Base-by-base conservation (phyloP, 2,113 vertebrate species). In the Picathartes gymnocephalus region DNA sequence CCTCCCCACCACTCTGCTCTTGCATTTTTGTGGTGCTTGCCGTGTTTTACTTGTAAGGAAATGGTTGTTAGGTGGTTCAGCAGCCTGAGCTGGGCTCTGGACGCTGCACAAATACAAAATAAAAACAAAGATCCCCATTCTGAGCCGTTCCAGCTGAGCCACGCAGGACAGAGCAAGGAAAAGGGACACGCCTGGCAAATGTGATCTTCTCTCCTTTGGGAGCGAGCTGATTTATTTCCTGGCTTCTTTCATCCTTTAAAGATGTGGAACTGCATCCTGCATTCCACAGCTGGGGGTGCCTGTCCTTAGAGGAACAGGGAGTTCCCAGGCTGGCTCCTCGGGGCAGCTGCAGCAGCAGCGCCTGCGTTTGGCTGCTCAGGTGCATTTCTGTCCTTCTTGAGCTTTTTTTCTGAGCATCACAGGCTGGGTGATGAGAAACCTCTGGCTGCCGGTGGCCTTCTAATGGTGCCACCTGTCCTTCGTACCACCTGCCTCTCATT, bases 281-380 rank as follows among this genome's bases (percentile, higher is more conserved):
- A 28, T 0, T 54, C 54, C 65, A 1, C 47, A 31, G 39, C 3
- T 5, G 28, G 70, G 61, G 14, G 1, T 54, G 42, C 24, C 81
- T 22, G 6, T 62, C 0, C 2, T 16, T 15, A 1, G 20, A 12
- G 30, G 17, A 30, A 24, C 5, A 1, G 7, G 48, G 74, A 7
- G 8, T 48, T 6, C 0, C 18, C 28, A 27, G 73, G n/a, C 54
- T 15, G 13, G 2, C 44, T 37, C 57, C 4, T 7, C 0, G 0
- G 56, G 78, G 31, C 74, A 71, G 23, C 2, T 0, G 1, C 22
- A 13, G 78, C 12, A 71, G 62, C 54, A 33, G n/a, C n/a, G n/a
- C 57, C 42, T 64, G 35, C 14, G 4, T 30, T 31, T 66, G 25
- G 13, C 42, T 64, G 74, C 44, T 28, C 30, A 50, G 76, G 33